Evolutionary conservation across 2,888 invertebrate species (phyloP).

Genomic region (Drosophila lacicola): DNA sequence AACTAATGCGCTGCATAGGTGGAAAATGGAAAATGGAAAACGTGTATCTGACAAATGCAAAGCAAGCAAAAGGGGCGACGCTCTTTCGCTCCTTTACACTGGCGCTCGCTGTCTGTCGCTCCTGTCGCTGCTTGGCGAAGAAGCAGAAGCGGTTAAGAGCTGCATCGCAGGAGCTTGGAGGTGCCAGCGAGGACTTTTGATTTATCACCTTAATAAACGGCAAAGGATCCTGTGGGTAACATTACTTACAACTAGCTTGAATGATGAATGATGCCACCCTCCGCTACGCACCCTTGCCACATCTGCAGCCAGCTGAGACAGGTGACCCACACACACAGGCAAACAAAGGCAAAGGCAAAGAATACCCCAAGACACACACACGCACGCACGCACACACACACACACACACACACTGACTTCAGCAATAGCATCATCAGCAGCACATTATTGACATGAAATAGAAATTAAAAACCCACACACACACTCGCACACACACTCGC

Average conservation of each 20-base stretch:
- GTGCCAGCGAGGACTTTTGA: conserved; percentile 61
- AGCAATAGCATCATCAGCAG: conserved; percentile 54
- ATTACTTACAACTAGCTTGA: conserved; percentile 80
- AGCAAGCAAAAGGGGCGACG: neutral
- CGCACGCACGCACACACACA: conserved; percentile 6
- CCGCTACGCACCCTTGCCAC: neutral
- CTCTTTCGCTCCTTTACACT: neutral
- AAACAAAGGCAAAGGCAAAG: conserved; percentile 40
- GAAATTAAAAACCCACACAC: conserved; percentile 55
- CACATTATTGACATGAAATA: conserved; percentile 59
- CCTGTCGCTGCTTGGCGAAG: neutral
- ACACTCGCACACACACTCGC: conserved; percentile 6
- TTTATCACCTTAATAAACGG: conserved; percentile 82
- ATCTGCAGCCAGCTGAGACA: conserved; percentile 31
- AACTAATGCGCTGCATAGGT: conserved; percentile 39
- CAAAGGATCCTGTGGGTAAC: conserved; percentile 78
- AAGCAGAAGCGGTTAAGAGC: neutral
- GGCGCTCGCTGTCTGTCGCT: neutral
- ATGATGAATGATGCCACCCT: conserved; percentile 75
- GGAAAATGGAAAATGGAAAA: conserved; percentile 37
- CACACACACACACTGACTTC: neutral
- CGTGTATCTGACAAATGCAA: conserved; percentile 50
- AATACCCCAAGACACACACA: conserved; percentile 26
- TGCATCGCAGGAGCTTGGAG: neutral
- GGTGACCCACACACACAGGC: conserved; percentile 23